phyloP scores from a whole-genome alignment of 1,140 invertebrate genomes.

The Polypedilum pembai region DNA sequence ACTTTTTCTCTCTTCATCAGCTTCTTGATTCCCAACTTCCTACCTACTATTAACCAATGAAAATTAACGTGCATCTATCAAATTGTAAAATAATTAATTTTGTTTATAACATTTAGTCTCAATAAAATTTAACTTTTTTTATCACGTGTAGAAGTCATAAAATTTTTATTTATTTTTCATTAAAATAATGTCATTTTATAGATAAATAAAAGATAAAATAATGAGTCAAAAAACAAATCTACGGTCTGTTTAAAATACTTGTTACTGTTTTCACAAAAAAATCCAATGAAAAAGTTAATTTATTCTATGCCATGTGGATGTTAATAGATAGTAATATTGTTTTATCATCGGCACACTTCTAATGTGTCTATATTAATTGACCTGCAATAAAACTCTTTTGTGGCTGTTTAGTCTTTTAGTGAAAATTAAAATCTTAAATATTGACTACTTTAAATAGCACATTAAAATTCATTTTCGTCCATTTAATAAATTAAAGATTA shows the following conservation, averaged over 20 bases:
- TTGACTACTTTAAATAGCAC: slow-evolving; percentile 11
- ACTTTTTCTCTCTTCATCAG: background rate
- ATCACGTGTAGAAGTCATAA: too few relatives aligned
- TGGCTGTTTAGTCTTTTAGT: slow-evolving; percentile 22
- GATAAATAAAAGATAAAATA: too few relatives aligned
- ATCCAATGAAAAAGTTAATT: background rate
- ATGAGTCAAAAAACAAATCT: too few relatives aligned
- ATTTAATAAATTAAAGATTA: slow-evolving; percentile 26
- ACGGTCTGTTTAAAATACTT: too few relatives aligned
- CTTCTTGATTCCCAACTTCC: background rate
- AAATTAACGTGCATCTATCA: slow-evolving; percentile 12
- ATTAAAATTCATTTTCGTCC: slow-evolving; percentile 21
- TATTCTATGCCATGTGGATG: background rate
- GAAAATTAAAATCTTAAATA: slow-evolving; percentile 27
- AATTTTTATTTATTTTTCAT: too few relatives aligned
- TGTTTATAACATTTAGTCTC: too few relatives aligned
- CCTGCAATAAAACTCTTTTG: background rate
- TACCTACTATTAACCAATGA: background rate
- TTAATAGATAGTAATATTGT: slow-evolving; percentile 5
- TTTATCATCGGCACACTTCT: slow-evolving; percentile 21
- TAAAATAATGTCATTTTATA: too few relatives aligned
- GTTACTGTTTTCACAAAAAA: background rate
- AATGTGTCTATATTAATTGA: slow-evolving; percentile 25
- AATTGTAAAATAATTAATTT: slow-evolving; percentile 1
- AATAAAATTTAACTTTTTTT: too few relatives aligned